Evolutionary conservation across 2,888 invertebrate species (phyloP), one percentile per base, ranked within the genome.

Genomic region (Rhodophaea formosa): DNA sequence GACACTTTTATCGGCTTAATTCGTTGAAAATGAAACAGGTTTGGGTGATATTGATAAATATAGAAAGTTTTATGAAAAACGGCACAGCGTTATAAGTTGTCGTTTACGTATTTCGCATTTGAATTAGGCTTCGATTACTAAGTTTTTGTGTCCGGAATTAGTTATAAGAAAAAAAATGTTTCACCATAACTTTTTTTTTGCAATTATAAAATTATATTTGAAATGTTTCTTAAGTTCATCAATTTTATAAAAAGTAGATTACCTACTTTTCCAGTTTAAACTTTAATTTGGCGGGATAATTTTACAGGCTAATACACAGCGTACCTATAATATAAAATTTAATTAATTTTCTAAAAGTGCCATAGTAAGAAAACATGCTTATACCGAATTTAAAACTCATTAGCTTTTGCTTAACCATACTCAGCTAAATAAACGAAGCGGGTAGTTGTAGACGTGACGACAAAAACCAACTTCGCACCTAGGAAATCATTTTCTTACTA

Each of bases 11-110:
- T 78, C 74, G 73, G 60, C 68, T 74, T 80, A 79, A 83, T 82
- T 81, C 77, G 70, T 68, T 78, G 70, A 75, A 79, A 81, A 75
- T 74, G 77, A 79, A 80, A 80, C 77, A 74, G 75, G n/a, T 72
- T 77, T 77, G 75, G 71, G 71, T 73, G 73, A 76, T 77, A 79
- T 82, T 81, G 80, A 82, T 80, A 79, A 82, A 82, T 72, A 71
- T 77, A 73, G 74, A 60, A 63, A 62, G 57, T 56, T 29, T 46
- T 29, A 29, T 29, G 23, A 29, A 46, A 46, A 46, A 46, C 12
- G 10, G 7, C 3, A 29, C 46, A 12, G 43, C 15, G 5, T n/a
- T n/a, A 23, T 3, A 23, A 23, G 23, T 23, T 5, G 5, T 3
- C 23, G 23, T 23, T n/a, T n/a, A n/a, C n/a, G n/a, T n/a, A n/a